Evolutionary conservation across 2,888 invertebrate genomes (phyloP).

Genomic region (Odontocolon sp.): DNA sequence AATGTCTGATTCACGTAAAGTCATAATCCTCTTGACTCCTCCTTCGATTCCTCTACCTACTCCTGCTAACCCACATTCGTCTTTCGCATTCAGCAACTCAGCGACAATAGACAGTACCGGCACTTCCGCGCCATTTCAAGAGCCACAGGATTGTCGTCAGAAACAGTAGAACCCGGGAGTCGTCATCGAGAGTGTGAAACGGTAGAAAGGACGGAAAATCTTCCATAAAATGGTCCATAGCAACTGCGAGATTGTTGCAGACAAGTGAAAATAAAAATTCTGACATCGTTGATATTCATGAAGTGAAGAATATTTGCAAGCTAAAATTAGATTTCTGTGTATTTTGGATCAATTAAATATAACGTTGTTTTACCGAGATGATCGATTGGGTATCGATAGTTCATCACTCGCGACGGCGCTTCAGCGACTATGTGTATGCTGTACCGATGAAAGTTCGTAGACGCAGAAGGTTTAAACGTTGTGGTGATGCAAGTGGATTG

Average conservation of each 20-base stretch:
- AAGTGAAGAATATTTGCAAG: background rate
- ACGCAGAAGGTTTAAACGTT: conserved; percentile 81
- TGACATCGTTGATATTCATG: background rate
- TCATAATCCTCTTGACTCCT: conserved; percentile 42
- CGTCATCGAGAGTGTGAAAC: conserved; percentile 20
- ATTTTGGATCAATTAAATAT: no score
- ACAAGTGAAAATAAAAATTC: no score
- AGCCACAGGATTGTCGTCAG: conserved; percentile 38
- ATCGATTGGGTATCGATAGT: conserved; percentile 91
- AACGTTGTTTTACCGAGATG: conserved; percentile 80
- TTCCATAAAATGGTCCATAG: background rate
- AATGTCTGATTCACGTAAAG: conserved; percentile 29
- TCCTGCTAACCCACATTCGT: conserved; percentile 57
- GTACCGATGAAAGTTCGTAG: conserved; percentile 86
- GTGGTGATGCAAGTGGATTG: conserved; percentile 46
- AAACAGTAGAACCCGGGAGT: conserved; percentile 7
- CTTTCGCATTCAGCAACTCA: conserved; percentile 56
- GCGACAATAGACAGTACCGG: conserved; percentile 57
- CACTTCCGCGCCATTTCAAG: conserved; percentile 55
- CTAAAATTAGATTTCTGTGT: no score
- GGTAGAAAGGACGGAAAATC: conserved; percentile 41
- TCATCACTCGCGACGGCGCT: conserved; percentile 86
- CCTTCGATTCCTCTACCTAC: conserved; percentile 2
- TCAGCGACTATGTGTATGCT: conserved; percentile 87
- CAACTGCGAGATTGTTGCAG: background rate